phyloP scores from a whole-genome alignment of 2,888 invertebrate genomes.

The Pollenia griseotomentosa region DNA sequence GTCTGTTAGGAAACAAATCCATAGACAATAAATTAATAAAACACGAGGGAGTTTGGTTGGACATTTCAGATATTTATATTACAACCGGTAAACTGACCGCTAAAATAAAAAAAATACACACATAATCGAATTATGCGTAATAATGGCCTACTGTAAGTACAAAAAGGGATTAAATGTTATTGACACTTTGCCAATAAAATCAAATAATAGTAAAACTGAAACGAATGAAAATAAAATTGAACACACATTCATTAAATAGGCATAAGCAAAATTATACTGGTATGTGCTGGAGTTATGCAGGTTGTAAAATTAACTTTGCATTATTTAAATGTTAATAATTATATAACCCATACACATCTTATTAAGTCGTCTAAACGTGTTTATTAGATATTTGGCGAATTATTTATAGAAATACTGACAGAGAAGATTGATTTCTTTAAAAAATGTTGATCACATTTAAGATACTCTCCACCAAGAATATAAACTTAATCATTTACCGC shows the following conservation, averaged over 20 bases:
- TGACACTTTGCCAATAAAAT: constrained; percentile 52
- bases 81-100: constrained; percentile 9
- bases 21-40: neutral
- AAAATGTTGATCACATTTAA: too few relatives aligned
- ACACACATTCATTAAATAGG: neutral
- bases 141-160: constrained; percentile 24
- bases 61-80: neutral
- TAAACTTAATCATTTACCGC: too few relatives aligned
- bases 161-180: constrained; percentile 28
- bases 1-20: too few relatives aligned
- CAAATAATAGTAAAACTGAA: neutral
- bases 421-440: too few relatives aligned
- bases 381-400: too few relatives aligned
- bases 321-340: too few relatives aligned
- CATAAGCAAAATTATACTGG: neutral
- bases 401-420: too few relatives aligned
- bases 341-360: too few relatives aligned
- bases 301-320: too few relatives aligned
- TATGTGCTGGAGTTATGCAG: neutral
- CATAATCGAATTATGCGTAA: constrained; percentile 15
- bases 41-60: neutral
- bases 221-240: neutral
- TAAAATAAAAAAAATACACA: constrained; percentile 3
- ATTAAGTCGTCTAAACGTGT: too few relatives aligned
- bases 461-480: too few relatives aligned